These are phyloP conservation scores for Amblyjoppa fuscipennis DNA, from an alignment of 2,888 invertebrate genomes.

Conservation along the genomic window DNA sequence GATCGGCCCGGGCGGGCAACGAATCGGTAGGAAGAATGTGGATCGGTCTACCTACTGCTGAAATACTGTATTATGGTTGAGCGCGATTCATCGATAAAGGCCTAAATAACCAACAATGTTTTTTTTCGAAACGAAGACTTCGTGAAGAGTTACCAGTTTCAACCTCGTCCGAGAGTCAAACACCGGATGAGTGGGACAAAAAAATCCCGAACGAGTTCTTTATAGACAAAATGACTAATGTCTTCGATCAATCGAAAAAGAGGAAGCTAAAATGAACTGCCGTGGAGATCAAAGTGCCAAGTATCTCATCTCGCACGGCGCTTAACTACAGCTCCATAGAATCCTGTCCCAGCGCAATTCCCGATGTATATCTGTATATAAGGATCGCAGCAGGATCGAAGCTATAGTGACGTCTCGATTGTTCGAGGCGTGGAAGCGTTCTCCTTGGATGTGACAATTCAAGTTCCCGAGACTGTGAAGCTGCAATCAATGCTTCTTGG, in stretches of 20 bases:
- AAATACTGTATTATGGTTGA: neutral
- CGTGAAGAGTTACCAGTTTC: neutral
- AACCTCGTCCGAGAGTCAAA: no score
- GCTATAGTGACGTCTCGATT: constrained; percentile 76
- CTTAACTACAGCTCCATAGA: neutral
- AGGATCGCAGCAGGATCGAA: constrained; percentile 60
- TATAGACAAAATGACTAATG: neutral
- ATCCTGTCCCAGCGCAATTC: neutral
- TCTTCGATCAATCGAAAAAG: neutral
- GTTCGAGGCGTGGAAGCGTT: constrained; percentile 81
- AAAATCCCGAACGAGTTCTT: no score
- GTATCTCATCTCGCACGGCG: neutral
- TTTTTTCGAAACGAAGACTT: neutral
- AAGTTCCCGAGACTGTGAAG: constrained; percentile 82
- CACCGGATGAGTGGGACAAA: no score
- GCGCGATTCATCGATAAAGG: neutral
- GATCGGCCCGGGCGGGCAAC: neutral
- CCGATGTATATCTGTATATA: neutral
- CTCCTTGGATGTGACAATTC: constrained; percentile 83
- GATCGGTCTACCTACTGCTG: neutral
- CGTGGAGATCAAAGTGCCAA: neutral
- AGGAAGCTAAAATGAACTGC: neutral
- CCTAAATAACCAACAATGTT: neutral
- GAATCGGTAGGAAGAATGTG: constrained; percentile 18
- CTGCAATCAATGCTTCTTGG: constrained; percentile 82